These are phyloP conservation scores for Darevskia nairensis DNA, from an alignment of 2,797 vertebrate genomes.

Conservation along the genomic window DNA sequence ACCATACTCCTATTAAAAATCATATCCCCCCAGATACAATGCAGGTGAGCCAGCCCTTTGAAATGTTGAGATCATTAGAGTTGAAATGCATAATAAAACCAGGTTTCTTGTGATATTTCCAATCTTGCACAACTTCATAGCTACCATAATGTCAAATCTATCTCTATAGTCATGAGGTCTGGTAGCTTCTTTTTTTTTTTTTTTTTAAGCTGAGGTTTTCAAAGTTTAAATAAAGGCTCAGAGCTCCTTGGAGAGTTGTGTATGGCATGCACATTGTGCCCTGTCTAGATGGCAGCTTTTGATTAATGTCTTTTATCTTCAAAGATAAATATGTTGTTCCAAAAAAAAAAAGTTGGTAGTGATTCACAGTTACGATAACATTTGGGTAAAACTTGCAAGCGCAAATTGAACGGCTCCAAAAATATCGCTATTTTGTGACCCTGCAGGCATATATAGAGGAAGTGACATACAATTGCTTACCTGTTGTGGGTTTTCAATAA, in stretches of 20 bases:
- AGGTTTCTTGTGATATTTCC: not conserved
- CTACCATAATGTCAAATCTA: not conserved
- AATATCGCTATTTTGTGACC: not conserved
- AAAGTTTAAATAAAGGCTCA: not conserved
- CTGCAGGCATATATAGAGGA: not conserved
- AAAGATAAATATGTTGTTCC: not conserved
- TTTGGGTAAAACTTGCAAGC: not conserved
- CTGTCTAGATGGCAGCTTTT: not conserved
- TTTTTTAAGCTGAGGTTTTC: not conserved
- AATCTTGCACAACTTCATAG: not conserved
- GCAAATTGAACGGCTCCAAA: not conserved
- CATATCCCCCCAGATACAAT: not conserved
- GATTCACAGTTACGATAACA: not conserved
- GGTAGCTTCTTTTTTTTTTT: not conserved
- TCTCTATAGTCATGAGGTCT: not conserved
- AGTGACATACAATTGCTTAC: not conserved
- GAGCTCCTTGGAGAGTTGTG: not conserved
- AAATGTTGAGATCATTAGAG: not conserved
- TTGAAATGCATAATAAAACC: not conserved
- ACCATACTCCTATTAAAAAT: not conserved
- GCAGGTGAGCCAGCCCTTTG: not conserved
- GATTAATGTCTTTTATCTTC: not conserved
- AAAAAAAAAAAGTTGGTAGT: not conserved
- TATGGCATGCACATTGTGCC: too few species aligned
- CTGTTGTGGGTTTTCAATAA: not conserved